Conservation (phyloP, 2,113 vertebrate genomes). For the Recurvirostra avosetta region DNA sequence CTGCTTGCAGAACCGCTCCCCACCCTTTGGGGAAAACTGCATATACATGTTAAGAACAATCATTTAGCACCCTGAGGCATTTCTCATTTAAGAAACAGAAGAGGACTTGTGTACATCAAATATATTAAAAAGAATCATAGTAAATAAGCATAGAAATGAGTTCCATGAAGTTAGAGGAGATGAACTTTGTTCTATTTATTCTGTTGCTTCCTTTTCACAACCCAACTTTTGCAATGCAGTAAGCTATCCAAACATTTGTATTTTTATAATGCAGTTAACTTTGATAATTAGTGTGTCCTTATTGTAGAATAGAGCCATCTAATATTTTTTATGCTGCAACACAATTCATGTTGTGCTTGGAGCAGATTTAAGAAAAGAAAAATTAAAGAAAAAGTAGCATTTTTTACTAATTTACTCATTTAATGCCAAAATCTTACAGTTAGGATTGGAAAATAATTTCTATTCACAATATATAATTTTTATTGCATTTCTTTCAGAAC, state of each 20-base stretch:
- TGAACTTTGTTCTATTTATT: conserved; percentile 17
- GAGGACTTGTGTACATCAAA: background rate
- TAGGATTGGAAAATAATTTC: background rate
- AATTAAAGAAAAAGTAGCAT: background rate
- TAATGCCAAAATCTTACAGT: background rate
- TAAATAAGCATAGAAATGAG: background rate
- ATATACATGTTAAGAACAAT: background rate
- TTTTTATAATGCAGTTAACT: background rate
- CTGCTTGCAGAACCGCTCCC: background rate
- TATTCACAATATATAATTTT: background rate
- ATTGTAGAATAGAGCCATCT: background rate
- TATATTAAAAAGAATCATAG: background rate
- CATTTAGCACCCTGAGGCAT: background rate
- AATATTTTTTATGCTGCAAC: background rate
- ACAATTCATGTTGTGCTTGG: background rate
- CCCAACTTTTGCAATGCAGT: background rate
- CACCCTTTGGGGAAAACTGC: background rate
- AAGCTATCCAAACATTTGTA: background rate
- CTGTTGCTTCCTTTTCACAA: background rate
- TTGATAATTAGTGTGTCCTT: background rate
- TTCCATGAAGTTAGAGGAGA: background rate
- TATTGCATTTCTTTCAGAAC: background rate
- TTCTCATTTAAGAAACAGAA: conserved; percentile 1
- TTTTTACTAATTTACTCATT: background rate
- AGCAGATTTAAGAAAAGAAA: background rate